A percentile compares a stretch with the other conserved stretches of the same genome.
Evolutionary conservation across 2,113 vertebrate species (phyloP).

Genomic region (Mobula hypostoma): DNA sequence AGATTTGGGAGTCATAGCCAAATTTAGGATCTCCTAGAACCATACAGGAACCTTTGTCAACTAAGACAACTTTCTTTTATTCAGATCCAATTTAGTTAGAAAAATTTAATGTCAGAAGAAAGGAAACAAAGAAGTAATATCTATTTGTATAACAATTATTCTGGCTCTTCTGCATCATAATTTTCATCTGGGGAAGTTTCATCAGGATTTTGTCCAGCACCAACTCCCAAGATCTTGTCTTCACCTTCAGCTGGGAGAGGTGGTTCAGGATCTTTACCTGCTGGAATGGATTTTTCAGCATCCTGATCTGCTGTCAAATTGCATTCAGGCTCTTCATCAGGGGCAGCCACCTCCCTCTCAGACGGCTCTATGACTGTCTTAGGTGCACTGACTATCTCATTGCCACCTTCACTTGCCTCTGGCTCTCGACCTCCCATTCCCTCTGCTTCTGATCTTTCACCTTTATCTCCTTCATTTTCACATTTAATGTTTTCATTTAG

Average conservation of each 20-base stretch:
- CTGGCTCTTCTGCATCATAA: not conserved
- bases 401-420: not conserved
- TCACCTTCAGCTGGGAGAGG: not conserved
- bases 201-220: not conserved
- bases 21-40: not conserved
- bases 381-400: not conserved
- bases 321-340: not conserved
- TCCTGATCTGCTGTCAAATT: not conserved
- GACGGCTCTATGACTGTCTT: not conserved
- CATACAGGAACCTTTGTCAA: not conserved
- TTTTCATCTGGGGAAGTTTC: not conserved
- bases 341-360: not conserved
- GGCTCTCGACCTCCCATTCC: not conserved
- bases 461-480: not conserved
- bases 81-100: conserved; percentile 5
- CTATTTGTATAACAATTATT: conserved; percentile 9
- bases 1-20: not conserved
- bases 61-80: conserved; percentile 17
- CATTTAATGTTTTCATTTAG: not conserved
- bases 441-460: not conserved
- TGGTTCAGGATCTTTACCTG: not conserved
- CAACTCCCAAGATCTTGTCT: not conserved
- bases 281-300: not conserved
- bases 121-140: not conserved
- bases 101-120: not conserved